Percentiles rank a stretch among this genome's conserved stretches.
Conservation (phyloP, 1,140 invertebrate species). For the Orchesella cincta region DNA sequence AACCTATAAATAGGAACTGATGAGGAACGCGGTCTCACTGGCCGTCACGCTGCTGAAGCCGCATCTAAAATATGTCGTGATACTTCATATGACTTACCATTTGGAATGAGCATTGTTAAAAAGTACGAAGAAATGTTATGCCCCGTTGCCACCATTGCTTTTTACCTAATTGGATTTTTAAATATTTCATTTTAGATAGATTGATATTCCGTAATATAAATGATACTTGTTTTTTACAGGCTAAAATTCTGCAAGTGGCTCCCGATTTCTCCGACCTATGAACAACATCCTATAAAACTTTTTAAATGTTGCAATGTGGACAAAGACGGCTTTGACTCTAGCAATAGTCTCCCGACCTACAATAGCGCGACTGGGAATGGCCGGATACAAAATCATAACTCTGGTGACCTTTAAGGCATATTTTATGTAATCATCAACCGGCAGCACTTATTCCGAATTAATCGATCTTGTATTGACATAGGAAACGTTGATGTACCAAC, state of each 20-base stretch:
- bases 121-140: no score
- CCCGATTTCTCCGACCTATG: slow-evolving; percentile 47
- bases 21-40: slow-evolving; percentile 48
- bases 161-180: no score
- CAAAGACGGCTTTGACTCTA: not conserved
- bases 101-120: slow-evolving; percentile 65
- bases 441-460: not conserved
- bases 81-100: slow-evolving; percentile 70
- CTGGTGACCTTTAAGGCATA: not conserved
- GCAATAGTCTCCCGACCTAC: not conserved
- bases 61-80: slow-evolving; percentile 20
- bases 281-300: slow-evolving; percentile 33
- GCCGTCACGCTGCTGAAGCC: slow-evolving; percentile 30
- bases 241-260: slow-evolving; percentile 37
- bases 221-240: no score
- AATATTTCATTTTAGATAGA: no score
- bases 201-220: no score
- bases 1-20: no score
- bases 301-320: not conserved
- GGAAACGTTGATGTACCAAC: no score
- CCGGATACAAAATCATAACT: not conserved
- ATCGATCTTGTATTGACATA: not conserved
- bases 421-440: not conserved
- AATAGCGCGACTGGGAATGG: not conserved
- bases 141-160: no score